Base-by-base conservation (phyloP, 1,140 invertebrate genomes). In the Caenorhabditis brenneri region DNA sequence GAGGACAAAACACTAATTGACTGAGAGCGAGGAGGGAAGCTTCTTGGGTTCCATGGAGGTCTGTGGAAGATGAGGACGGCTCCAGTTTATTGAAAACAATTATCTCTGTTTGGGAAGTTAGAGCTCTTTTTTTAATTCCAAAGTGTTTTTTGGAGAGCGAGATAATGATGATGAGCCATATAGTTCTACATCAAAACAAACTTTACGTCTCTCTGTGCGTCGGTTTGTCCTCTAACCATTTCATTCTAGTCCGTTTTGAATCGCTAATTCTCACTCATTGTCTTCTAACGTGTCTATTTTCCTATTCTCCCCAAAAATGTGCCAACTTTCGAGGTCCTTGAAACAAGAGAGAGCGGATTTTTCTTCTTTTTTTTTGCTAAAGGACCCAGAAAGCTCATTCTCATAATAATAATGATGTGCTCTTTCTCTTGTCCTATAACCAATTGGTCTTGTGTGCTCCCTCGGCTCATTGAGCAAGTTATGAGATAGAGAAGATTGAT, bases 1-100 rank as follows among this genome's bases (percentile, higher is more conserved):
- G 58, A 65, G 58, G 65, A 74, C 65, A 42, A 74, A 27, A 42
- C 65, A 74, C 65, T 74, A 74, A 74, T 74, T 74, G 65, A 74
- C 65, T 74, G 53, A 27, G 53, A 55, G 9, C 10, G 7, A 16
- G 16, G 7, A 10, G 6, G 22, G n/a, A 36, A 42, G 36, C 10
- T 42, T 42, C 65, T 46, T n/a, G 15, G 6, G n/a, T n/a, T n/a
- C n/a, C n/a, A n/a, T n/a, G n/a, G n/a, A n/a, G n/a, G n/a, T n/a
- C n/a, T 36, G 4, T 6, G 7, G 19, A n/a, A n/a, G 16, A 46
- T 46, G 10, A 12, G 42, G 42, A 46, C 16, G 42, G 10, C 10
- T 46, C 10, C 42, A 46, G 16, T 12, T 46, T 12, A 46, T 46
- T 46, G 27, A 55, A 55, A 55, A 55, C 53, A 55, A 55, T 55